A percentile compares a stretch with the other conserved stretches of the same genome.
Conservation (phyloP, 30 jellyfish, hydroid and myxozoan species). For the Catostylus mosaicus region DNA sequence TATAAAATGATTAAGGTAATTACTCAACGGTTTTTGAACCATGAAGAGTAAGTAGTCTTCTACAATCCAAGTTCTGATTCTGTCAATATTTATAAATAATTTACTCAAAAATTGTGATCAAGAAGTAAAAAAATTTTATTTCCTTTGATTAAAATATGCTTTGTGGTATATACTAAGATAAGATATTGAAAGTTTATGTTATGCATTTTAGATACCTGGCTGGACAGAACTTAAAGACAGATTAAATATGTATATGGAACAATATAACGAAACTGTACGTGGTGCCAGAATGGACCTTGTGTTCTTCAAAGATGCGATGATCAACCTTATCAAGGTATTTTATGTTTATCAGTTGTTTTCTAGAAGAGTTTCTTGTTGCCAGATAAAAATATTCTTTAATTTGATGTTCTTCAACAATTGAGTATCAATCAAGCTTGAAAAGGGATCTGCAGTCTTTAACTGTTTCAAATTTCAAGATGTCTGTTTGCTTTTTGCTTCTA, state of each 20-base stretch:
- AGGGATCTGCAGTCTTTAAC: too few species aligned
- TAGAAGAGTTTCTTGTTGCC: not conserved
- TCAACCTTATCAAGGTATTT: conserved; percentile 67
- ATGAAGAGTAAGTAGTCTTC: too few species aligned
- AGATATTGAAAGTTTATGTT: not conserved
- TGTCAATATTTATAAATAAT: too few species aligned
- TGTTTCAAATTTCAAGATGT: too few species aligned
- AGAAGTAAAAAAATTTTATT: not conserved
- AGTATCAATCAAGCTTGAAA: too few species aligned
- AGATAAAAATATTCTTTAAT: not conserved
- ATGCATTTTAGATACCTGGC: conserved; percentile 34
- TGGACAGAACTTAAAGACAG: conserved; percentile 65
- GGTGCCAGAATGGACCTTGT: conserved; percentile 89
- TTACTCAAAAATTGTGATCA: too few species aligned
- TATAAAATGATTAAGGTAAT: not conserved
- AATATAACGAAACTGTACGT: conserved; percentile 76
- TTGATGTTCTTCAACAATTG: too few species aligned
- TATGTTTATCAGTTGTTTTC: not conserved
- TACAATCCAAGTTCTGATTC: too few species aligned
- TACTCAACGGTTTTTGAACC: not conserved
- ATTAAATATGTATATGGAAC: conserved; percentile 70
- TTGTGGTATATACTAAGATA: not conserved
- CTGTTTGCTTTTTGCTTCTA: too few species aligned
- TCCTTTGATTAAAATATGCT: not conserved
- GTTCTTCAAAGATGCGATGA: conserved; percentile 84